Evolutionary conservation across 2,113 vertebrate species (phyloP), one percentile per base, ranked within the genome.

Genomic region (Pseudois nayaur): DNA sequence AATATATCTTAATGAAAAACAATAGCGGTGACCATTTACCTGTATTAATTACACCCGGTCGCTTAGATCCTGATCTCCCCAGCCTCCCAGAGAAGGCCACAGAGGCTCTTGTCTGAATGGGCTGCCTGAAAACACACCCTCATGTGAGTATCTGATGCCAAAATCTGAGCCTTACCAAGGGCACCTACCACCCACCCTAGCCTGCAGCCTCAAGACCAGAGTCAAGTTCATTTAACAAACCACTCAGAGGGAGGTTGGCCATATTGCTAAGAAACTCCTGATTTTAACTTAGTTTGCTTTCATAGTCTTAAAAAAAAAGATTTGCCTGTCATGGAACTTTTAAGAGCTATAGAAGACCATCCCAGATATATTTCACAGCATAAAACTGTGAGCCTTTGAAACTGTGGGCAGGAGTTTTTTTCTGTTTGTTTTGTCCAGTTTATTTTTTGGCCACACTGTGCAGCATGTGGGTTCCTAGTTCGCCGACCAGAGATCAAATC

Each of bases 111-210:
- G 8, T 21, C 27, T 15, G 71, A 33, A 76, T 5, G 4, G 40
- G 40, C 21, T 2, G 10, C 36, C 91, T 60, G 25, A 25, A 29
- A 67, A 36, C 25, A 40, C 76, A 52, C 45, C 23, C 50, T 17
- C 50, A 0, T 25, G 1, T 15, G 50, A n/a, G 29, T 16, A 50
- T 54, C 17, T 3, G 11, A 23, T 25, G 90, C 79, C 79, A 64
- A 5, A 23, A 4, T 59, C 8, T 14, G 27, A 33, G 50, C 50
- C 13, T 84, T 9, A 11, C 91, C 50, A 55, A 33, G 48, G 36
- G 8, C 27, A 1, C 17, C 67, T 40, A 8, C 62, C 5, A 3
- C 21, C 21, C 15, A 2, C 19, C 23, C 8, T 15, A 3, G 62
- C 81, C 81, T 27, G 62, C 31, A 19, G 52, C 29, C 64, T 27